These are phyloP conservation scores for Drosophila insularis DNA, from an alignment of 1,140 invertebrate genomes.

Conservation along the genomic window DNA sequence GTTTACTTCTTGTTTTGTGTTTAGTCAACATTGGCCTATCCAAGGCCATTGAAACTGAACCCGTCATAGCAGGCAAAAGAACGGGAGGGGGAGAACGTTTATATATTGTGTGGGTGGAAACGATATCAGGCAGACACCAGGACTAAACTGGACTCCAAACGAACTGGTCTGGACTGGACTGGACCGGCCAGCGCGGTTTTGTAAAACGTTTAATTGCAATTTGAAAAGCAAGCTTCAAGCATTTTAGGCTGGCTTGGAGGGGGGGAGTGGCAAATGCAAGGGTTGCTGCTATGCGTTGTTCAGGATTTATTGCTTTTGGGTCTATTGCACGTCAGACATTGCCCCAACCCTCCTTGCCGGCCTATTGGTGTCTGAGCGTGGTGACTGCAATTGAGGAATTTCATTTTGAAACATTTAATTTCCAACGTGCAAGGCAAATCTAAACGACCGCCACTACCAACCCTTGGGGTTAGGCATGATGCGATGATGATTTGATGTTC, in stretches of 20 bases:
- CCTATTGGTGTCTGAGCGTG: conserved; percentile 59
- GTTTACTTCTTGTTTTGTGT: conserved; percentile 43
- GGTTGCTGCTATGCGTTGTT: conserved; percentile 52
- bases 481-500: conserved; percentile 8
- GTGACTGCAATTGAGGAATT: conserved; percentile 79
- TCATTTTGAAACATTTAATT: conserved; percentile 81
- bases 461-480: conserved; percentile 24
- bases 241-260: not conserved
- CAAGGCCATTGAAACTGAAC: conserved; percentile 14
- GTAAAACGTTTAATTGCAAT: conserved; percentile 81
- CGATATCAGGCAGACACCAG: conserved; percentile 37
- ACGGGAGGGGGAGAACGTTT: not conserved
- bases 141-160: not conserved
- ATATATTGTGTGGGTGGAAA: conserved; percentile 20
- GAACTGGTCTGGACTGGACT: conserved; percentile 38
- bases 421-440: conserved; percentile 60
- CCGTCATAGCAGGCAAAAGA: not conserved
- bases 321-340: conserved; percentile 50
- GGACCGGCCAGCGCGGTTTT: conserved; percentile 73
- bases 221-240: conserved; percentile 68
- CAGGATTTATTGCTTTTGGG: conserved; percentile 77
- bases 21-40: conserved; percentile 68
- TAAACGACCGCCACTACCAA: conserved; percentile 38
- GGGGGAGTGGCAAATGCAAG: conserved; percentile 36
- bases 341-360: not conserved